Evolutionary conservation across 1,140 invertebrate genomes (phyloP).

Genomic region (Chrysopa pallens): DNA sequence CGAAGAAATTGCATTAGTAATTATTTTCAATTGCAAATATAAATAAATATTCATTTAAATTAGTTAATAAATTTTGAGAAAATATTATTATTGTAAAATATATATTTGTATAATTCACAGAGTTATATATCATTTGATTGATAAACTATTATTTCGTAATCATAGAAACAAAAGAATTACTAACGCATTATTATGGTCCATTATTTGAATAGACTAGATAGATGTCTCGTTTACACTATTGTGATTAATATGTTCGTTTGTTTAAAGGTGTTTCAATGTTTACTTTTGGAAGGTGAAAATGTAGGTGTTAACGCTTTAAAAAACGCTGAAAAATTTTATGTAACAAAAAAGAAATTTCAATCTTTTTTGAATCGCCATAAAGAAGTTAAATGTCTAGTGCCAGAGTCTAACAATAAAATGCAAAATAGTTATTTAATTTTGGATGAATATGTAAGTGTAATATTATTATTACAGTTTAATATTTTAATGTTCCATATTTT

Average conservation of each 20-base stretch:
- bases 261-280: conserved; percentile 26
- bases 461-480: not conserved
- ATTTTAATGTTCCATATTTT: not conserved
- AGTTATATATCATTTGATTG: too few relatives aligned
- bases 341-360: conserved; percentile 24
- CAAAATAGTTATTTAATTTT: conserved; percentile 29
- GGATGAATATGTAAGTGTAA: conserved; percentile 25
- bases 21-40: too few relatives aligned
- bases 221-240: too few relatives aligned
- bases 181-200: too few relatives aligned
- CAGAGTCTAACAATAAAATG: conserved; percentile 30
- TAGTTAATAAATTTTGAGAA: too few relatives aligned
- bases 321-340: conserved; percentile 24
- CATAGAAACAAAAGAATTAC: too few relatives aligned
- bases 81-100: too few relatives aligned
- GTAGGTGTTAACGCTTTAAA: conserved; percentile 22
- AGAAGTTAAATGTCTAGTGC: conserved; percentile 23
- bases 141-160: too few relatives aligned
- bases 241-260: not conserved
- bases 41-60: too few relatives aligned
- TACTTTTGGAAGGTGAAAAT: conserved; percentile 30
- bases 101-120: too few relatives aligned
- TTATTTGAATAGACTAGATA: too few relatives aligned
- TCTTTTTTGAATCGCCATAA: conserved; percentile 23
- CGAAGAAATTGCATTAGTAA: too few relatives aligned